Base-by-base conservation (phyloP, 23 tunicate genomes). In the Oikopleura albicans region DNA sequence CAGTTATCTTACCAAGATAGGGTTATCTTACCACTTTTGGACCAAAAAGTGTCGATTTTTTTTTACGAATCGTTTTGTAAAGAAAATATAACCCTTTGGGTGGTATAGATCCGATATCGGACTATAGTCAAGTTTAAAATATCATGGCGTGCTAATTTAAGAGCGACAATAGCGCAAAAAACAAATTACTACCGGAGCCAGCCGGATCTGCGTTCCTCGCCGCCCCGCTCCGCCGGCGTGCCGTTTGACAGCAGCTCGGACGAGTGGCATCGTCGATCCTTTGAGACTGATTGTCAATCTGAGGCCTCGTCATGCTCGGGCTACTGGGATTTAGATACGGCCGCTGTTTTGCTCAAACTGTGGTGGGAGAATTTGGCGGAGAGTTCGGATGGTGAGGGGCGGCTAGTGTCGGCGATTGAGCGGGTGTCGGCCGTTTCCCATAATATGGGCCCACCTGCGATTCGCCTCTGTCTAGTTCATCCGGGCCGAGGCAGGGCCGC, bases 361-460 rank as follows among this genome's bases (percentile, higher is more conserved):
- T 71, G 79, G 79, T 71, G 79, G 79, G 79, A 71, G 37, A 71
- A 71, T 29, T 31, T 71, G 79, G 79, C 79, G 4, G 79, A 71
- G 35, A 71, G 34, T 2, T 12, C 34, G 31, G 79, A 71, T 2
- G 79, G 79, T 22, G 79, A 71, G 2, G 79, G 79, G 28, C 79
- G 79, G 4, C 37, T 71, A 71, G 79, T 71, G 37, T 71, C 79
- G 4, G 79, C 79, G 31, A 29, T 71, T 12, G 79, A 71, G 35
- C 79, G 79, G 4, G 79, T 71, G 2, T 71, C 79, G 33, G 37
- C 27, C 27, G 79, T 71, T 2, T 71, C 27, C 4, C 79, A 71
- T 4, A 16, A 71, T 71, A 16, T 16, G 35, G 79, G 79, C 35
- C 79, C 79, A 22, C 79, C 79, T 2, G 79, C 79, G 27, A 29